Evolutionary conservation across 2,113 vertebrate species (phyloP).

Genomic region (Coracopsis vasa): DNA sequence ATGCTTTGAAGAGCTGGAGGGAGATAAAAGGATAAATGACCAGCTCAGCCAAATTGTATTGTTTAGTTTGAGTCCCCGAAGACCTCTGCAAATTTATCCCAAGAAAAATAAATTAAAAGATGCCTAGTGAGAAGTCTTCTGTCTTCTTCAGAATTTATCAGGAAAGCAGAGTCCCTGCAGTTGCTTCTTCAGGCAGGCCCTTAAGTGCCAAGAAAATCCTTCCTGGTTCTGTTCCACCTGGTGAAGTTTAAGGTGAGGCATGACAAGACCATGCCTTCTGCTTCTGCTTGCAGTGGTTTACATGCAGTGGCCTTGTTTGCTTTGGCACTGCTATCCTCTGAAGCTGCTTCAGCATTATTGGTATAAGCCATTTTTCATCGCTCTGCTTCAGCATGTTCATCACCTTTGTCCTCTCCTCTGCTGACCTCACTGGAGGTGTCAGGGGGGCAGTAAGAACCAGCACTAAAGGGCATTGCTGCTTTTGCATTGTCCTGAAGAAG

Average conservation of each 20-base stretch:
- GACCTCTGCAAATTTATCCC: not conserved
- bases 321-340: not conserved
- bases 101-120: not conserved
- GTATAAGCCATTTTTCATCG: not conserved
- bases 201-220: not conserved
- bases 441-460: not conserved
- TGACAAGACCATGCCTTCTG: not conserved
- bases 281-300: not conserved
- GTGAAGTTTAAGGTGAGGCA: not conserved
- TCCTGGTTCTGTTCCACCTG: not conserved
- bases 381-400: not conserved
- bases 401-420: not conserved
- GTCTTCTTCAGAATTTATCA: not conserved
- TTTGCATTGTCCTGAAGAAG: not conserved
- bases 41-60: not conserved
- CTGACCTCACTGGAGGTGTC: not conserved
- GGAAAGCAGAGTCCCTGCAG: not conserved
- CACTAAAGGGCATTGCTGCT: not conserved
- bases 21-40: slow-evolving; percentile 20
- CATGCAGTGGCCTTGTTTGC: not conserved
- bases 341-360: not conserved
- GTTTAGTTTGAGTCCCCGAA: slow-evolving; percentile 25
- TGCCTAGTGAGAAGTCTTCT: not conserved
- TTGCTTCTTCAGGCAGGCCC: not conserved
- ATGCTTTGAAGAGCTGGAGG: not conserved